Evolutionary conservation across 2,888 invertebrate species (phyloP).

Genomic region (Apodemia zela): DNA sequence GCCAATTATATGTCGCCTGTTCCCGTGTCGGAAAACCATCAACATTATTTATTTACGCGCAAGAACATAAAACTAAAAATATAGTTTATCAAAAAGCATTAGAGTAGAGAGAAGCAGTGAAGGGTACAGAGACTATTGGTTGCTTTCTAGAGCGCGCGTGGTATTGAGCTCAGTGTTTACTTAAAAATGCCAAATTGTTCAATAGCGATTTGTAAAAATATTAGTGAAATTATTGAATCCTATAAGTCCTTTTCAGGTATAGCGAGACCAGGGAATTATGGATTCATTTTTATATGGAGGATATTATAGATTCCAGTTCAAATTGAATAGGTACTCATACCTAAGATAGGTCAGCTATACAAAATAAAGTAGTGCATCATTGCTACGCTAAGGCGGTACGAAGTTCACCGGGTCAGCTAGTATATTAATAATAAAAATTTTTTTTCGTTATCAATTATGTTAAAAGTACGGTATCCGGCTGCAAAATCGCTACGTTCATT

Average conservation of each 20-base stretch:
- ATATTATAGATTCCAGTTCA: conserved; percentile 22
- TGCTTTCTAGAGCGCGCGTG: conserved; percentile 32
- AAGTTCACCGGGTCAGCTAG: conserved; percentile 21
- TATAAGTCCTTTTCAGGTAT: conserved; percentile 29
- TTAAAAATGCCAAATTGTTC: conserved; percentile 26
- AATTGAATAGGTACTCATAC: conserved; percentile 10
- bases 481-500: no score
- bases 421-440: no score
- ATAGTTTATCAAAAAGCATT: conserved; percentile 16
- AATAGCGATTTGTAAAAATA: conserved; percentile 31
- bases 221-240: conserved; percentile 30
- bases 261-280: conserved; percentile 30
- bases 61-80: conserved; percentile 15
- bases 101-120: conserved; percentile 17
- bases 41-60: conserved; percentile 13
- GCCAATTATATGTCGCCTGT: no score
- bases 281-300: conserved; percentile 31
- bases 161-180: conserved; percentile 20
- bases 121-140: conserved; percentile 18
- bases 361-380: conserved; percentile 25
- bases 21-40: no score
- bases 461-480: no score
- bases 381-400: conserved; percentile 21
- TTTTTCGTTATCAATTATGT: no score
- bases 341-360: conserved; percentile 28